Evolutionary conservation across 2,888 invertebrate species (phyloP).

Genomic region (Hedychridium roseum): DNA sequence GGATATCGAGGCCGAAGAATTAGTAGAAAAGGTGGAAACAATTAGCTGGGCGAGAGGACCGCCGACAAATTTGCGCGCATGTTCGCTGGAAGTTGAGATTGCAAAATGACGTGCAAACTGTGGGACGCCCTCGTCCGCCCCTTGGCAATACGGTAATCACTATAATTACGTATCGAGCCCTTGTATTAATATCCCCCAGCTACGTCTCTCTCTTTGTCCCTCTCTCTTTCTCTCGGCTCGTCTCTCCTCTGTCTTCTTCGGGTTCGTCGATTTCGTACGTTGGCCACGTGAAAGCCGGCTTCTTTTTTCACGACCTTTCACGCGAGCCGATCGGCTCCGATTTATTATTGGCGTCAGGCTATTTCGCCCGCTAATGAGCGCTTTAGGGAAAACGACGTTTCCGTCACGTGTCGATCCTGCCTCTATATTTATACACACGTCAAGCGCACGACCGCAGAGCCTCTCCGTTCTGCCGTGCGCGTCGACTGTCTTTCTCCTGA

Average conservation of each 20-base stretch:
- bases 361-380: conserved; percentile 32
- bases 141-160: conserved; percentile 64
- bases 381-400: conserved; percentile 18
- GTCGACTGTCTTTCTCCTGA: too few species aligned
- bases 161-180: conserved; percentile 64
- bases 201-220: conserved; percentile 49
- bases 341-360: conserved; percentile 38
- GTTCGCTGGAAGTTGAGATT: conserved; percentile 59
- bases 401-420: background rate
- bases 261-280: conserved; percentile 16
- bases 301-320: conserved; percentile 44
- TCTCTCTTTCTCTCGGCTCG: conserved; percentile 25
- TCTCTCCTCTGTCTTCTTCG: conserved; percentile 29
- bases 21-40: conserved; percentile 38
- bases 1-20: conserved; percentile 34
- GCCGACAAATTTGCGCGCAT: conserved; percentile 56
- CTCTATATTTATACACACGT: background rate
- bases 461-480: too few species aligned
- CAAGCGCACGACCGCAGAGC: too few species aligned
- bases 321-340: conserved; percentile 48
- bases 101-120: conserved; percentile 64
- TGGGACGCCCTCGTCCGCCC: conserved; percentile 63
- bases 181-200: conserved; percentile 63
- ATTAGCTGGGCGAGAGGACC: conserved; percentile 43
- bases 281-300: conserved; percentile 31